Conservation (phyloP, 2,888 invertebrate species). For the Orthosia incerta region DNA sequence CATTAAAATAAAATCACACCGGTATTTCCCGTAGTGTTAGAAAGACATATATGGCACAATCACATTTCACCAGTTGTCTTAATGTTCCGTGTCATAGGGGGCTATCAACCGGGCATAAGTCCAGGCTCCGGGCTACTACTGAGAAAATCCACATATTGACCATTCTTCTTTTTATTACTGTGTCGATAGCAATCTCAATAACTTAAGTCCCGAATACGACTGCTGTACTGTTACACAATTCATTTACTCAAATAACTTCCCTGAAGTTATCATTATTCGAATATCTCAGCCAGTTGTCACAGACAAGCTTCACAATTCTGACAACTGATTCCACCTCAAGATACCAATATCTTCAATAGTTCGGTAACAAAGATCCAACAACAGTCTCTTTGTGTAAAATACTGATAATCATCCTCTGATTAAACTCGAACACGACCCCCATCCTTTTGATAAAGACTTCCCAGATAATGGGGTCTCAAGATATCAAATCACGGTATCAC, state of each 20-base stretch:
- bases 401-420: constrained; percentile 30
- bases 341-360: constrained; percentile 39
- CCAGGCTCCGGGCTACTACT: too few relatives aligned
- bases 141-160: too few relatives aligned
- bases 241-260: not conserved
- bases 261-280: not conserved
- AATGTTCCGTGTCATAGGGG: too few relatives aligned
- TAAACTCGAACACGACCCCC: constrained; percentile 25
- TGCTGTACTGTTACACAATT: not conserved
- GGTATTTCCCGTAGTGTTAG: too few relatives aligned
- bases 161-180: too few relatives aligned
- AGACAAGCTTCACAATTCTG: constrained; percentile 18
- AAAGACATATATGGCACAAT: too few relatives aligned
- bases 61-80: too few relatives aligned
- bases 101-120: too few relatives aligned
- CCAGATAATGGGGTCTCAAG: constrained; percentile 35
- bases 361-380: constrained; percentile 4
- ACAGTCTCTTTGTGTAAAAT: constrained; percentile 47
- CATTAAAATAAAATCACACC: too few relatives aligned
- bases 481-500: constrained; percentile 36
- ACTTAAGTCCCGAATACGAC: too few relatives aligned
- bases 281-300: constrained; percentile 23
- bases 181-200: too few relatives aligned
- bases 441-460: constrained; percentile 11
- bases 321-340: constrained; percentile 33